These are phyloP conservation scores for Mechanitis messenoides DNA, from an alignment of 2,888 invertebrate species.

Conservation along the genomic window DNA sequence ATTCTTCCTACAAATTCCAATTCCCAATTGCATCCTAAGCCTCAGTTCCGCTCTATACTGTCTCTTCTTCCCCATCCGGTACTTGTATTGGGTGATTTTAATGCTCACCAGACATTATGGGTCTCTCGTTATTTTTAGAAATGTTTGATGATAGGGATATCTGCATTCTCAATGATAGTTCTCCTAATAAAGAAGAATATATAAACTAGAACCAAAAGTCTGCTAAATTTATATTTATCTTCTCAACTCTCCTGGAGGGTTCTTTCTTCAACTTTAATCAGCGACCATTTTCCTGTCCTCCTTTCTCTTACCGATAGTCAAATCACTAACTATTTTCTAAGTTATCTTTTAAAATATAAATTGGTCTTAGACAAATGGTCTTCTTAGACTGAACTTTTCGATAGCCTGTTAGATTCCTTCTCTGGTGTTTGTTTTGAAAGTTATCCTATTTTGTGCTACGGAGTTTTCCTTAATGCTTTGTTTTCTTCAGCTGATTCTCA, in stretches of 20 bases:
- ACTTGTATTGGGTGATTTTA: too few species aligned
- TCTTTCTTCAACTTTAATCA: conserved; percentile 13
- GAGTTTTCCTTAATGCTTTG: neutral
- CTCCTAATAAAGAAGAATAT: conserved; percentile 8
- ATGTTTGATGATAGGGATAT: too few species aligned
- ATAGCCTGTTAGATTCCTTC: neutral
- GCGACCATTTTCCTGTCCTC: conserved; percentile 23
- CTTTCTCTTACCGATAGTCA: neutral
- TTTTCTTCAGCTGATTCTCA: conserved; percentile 2
- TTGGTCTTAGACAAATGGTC: conserved; percentile 10
- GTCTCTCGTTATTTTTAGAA: too few species aligned
- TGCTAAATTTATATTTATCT: conserved; percentile 18
- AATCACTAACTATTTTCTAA: too few species aligned
- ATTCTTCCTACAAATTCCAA: too few species aligned
- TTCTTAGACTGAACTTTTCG: neutral
- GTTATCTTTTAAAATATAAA: conserved; percentile 14
- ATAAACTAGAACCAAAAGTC: conserved; percentile 14
- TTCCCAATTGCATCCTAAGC: too few species aligned
- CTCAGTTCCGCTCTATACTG: too few species aligned
- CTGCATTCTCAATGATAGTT: conserved; percentile 8
- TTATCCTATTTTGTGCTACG: neutral
- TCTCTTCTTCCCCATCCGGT: too few species aligned
- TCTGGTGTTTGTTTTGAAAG: conserved; percentile 1
- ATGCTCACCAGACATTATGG: too few species aligned
- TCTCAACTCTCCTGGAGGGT: conserved; percentile 10